These are phyloP conservation scores for Pemphredon lugubris DNA, from an alignment of 2,888 invertebrate genomes.

Conservation along the genomic window DNA sequence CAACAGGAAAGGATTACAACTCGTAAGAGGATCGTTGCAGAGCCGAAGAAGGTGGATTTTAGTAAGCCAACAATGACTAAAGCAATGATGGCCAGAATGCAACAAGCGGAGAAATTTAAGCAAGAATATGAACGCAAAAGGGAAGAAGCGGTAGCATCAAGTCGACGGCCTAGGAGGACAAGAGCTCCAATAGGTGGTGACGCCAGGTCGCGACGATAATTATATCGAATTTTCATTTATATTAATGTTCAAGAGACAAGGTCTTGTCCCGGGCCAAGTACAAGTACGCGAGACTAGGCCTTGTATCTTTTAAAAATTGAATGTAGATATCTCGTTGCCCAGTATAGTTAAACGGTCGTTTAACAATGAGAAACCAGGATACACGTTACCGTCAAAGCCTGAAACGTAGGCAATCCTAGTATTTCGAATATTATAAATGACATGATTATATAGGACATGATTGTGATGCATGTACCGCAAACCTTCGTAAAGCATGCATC, in stretches of 20 bases:
- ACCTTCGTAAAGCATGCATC: neutral
- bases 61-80: slow-evolving; percentile 69
- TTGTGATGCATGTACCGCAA: neutral
- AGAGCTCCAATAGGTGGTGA: slow-evolving; percentile 67
- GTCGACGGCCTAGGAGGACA: slow-evolving; percentile 54
- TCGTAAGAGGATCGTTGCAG: slow-evolving; percentile 27
- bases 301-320: too few relatives aligned
- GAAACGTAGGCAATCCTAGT: too few relatives aligned
- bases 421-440: too few relatives aligned
- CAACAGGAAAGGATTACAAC: slow-evolving; percentile 32
- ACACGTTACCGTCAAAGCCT: too few relatives aligned
- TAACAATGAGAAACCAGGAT: too few relatives aligned
- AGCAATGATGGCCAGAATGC: slow-evolving; percentile 71
- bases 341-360: too few relatives aligned
- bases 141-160: neutral
- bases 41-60: slow-evolving; percentile 70
- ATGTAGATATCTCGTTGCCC: too few relatives aligned
- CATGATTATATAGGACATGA: neutral
- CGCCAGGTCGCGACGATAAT: slow-evolving; percentile 50
- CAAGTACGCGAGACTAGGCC: too few relatives aligned
- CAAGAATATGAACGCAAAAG: slow-evolving; percentile 56
- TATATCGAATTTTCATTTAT: slow-evolving; percentile 19
- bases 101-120: slow-evolving; percentile 64
- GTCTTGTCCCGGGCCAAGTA: too few relatives aligned
- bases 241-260: too few relatives aligned